Evolutionary conservation across 2,888 invertebrate species (phyloP).

Genomic region (Altica lythri): DNA sequence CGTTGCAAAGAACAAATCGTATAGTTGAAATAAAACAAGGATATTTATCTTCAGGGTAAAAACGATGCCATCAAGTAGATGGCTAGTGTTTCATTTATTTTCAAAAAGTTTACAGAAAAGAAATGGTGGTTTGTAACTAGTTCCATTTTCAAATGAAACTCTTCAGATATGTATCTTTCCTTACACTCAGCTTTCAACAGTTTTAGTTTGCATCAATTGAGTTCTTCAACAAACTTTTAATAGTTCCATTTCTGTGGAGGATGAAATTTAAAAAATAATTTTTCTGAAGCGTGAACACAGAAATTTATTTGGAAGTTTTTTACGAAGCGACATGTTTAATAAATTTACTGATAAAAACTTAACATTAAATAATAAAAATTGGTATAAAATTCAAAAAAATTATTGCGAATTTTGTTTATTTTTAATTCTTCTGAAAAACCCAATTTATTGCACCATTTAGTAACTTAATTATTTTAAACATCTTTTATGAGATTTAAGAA

Average conservation of each 20-base stretch:
- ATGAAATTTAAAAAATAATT: conserved; percentile 9
- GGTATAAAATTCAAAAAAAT: no score
- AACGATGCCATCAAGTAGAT: not conserved
- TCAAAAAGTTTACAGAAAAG: not conserved
- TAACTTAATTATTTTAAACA: no score
- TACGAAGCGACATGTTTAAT: no score
- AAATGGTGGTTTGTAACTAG: not conserved
- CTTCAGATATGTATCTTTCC: conserved; percentile 2
- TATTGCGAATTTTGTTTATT: no score
- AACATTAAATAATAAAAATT: no score
- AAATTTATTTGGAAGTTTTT: conserved; percentile 8
- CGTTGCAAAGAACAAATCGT: no score
- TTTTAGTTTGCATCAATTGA: not conserved
- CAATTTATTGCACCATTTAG: no score
- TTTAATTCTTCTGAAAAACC: no score
- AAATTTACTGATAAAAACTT: no score
- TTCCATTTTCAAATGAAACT: conserved; percentile 1
- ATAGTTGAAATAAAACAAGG: no score
- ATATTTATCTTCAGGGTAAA: no score
- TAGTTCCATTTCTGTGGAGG: conserved; percentile 5
- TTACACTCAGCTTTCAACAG: not conserved
- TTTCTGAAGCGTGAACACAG: conserved; percentile 7
- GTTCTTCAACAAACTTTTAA: conserved; percentile 9
- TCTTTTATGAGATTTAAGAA: no score
- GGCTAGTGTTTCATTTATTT: conserved; percentile 1